A percentile compares a stretch with the other conserved stretches of the same genome.
Evolutionary conservation across 1,140 invertebrate genomes (phyloP).

Genomic region (Drosophila ananassae): DNA sequence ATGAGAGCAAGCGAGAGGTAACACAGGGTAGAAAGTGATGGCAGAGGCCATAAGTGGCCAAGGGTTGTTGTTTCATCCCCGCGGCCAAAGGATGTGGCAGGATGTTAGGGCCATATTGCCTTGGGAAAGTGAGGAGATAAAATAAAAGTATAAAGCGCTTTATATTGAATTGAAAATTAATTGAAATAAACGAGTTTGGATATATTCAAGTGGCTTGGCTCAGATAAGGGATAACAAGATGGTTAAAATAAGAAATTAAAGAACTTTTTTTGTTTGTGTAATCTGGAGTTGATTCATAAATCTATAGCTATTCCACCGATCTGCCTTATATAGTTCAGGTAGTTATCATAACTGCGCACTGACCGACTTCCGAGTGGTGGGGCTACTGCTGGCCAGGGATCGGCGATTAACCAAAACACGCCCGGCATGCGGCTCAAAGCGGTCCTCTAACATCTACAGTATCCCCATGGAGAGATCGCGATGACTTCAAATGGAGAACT

Average conservation of each 20-base stretch:
- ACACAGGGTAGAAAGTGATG: not conserved
- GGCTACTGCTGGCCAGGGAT: slow-evolving; percentile 7
- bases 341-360: slow-evolving; percentile 51
- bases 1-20: not conserved
- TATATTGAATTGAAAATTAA: slow-evolving; percentile 71
- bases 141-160: slow-evolving; percentile 48
- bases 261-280: not conserved
- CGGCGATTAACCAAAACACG: slow-evolving; percentile 37
- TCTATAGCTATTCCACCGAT: not conserved
- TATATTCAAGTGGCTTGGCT: slow-evolving; percentile 27
- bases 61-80: slow-evolving; percentile 59
- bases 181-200: slow-evolving; percentile 57
- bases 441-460: not conserved
- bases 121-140: slow-evolving; percentile 15
- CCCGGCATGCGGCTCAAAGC: slow-evolving; percentile 26
- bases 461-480: slow-evolving; percentile 4
- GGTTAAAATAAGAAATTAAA: not conserved
- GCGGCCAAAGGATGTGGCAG: slow-evolving; percentile 13
- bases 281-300: slow-evolving; percentile 33
- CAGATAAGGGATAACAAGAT: not conserved
- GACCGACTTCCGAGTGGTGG: slow-evolving; percentile 37
- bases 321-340: slow-evolving; percentile 22
- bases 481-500: slow-evolving; percentile 36
- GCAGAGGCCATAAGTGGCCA: slow-evolving; percentile 16
- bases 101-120: slow-evolving; percentile 55